Conservation (phyloP, 2,888 invertebrate species). For the Sycophila texana region DNA sequence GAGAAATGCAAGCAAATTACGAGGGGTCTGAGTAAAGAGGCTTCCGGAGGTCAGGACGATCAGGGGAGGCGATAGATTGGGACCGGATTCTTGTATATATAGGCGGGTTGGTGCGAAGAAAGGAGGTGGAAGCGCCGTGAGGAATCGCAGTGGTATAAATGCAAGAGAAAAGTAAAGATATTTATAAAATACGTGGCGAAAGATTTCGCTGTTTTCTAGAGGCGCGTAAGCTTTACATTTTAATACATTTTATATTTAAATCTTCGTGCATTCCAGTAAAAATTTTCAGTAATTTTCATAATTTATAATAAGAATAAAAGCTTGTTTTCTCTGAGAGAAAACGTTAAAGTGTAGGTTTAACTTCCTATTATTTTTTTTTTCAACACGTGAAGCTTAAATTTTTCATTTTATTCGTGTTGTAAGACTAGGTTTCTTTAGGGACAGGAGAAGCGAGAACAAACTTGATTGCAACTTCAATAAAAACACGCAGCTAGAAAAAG, state of each 20-base stretch:
- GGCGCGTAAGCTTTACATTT: not conserved
- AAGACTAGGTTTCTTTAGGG: not conserved
- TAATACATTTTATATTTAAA: too few relatives aligned
- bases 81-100: not conserved
- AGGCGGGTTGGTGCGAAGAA: not conserved
- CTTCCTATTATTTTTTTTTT: not conserved
- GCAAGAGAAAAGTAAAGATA: conserved; percentile 23
- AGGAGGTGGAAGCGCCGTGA: not conserved
- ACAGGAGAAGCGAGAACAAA: not conserved
- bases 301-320: too few relatives aligned
- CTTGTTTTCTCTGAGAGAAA: too few relatives aligned
- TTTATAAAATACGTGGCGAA: not conserved
- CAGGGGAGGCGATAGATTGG: not conserved
- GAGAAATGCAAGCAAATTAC: conserved; percentile 44
- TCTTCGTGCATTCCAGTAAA: too few relatives aligned
- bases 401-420: not conserved
- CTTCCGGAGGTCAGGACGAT: not conserved
- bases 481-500: conserved; percentile 11
- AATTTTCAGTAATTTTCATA: too few relatives aligned
- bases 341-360: too few relatives aligned
- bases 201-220: not conserved
- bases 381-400: not conserved
- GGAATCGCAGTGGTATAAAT: conserved; percentile 30
- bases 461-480: conserved; percentile 20
- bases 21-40: conserved; percentile 38